Percentiles rank a stretch among this genome's conserved stretches.
phyloP scores from a whole-genome alignment of 2,888 invertebrate species.

The Amphiduros pacificus region DNA sequence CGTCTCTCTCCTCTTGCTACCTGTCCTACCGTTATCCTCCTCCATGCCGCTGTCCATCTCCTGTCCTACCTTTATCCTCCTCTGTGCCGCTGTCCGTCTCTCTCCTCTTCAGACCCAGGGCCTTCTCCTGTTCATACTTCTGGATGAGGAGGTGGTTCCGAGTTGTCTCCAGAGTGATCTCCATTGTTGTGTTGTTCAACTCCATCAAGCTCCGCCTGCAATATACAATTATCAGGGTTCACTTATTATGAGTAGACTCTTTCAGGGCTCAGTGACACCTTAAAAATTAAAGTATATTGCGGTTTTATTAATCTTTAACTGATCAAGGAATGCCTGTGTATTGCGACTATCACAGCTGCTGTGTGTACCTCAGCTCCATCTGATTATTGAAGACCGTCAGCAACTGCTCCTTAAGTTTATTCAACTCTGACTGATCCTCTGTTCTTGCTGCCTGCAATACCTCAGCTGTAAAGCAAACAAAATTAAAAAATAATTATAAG shows the following conservation, averaged over 20 bases:
- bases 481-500: too few relatives aligned
- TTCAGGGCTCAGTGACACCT: too few relatives aligned
- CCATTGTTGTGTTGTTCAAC: conserved; percentile 84
- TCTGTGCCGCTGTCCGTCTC: not conserved
- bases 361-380: conserved; percentile 75
- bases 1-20: too few relatives aligned
- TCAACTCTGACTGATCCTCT: conserved; percentile 49
- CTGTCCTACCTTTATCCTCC: not conserved
- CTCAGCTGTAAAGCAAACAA: conserved; percentile 37
- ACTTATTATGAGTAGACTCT: too few relatives aligned
- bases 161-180: conserved; percentile 85
- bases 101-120: not conserved
- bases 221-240: not conserved
- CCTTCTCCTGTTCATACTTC: conserved; percentile 65
- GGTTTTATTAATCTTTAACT: too few relatives aligned
- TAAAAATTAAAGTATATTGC: too few relatives aligned
- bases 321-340: too few relatives aligned
- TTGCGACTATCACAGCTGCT: too few relatives aligned
- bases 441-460: conserved; percentile 77
- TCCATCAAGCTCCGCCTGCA: conserved; percentile 80
- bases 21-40: too few relatives aligned
- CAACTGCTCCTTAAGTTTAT: conserved; percentile 76
- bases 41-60: not conserved
- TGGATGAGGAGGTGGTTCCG: conserved; percentile 84
- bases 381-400: conserved; percentile 88